Conservation (phyloP, 2,797 vertebrate genomes). For the Lateolabrax maculatus region DNA sequence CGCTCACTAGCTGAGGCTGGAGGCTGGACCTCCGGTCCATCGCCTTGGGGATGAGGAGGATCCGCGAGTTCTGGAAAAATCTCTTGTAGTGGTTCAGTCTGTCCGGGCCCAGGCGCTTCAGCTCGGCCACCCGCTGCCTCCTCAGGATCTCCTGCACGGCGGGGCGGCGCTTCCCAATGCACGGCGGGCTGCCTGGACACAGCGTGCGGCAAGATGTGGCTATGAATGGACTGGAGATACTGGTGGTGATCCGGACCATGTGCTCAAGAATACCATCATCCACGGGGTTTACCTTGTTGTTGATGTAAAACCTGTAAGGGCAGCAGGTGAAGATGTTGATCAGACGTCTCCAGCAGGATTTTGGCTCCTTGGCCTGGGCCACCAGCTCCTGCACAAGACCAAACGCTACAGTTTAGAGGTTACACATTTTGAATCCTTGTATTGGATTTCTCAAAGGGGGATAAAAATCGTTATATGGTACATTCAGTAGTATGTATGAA, state of each 20-base stretch:
- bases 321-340: conserved; percentile 80
- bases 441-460: background rate
- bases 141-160: conserved; percentile 93
- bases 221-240: conserved; percentile 89
- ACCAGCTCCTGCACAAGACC: conserved; percentile 81
- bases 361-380: conserved; percentile 83
- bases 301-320: conserved; percentile 76
- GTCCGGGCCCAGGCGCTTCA: conserved; percentile 81
- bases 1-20: conserved; percentile 77
- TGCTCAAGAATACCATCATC: conserved; percentile 92
- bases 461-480: background rate
- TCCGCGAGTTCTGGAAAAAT: conserved; percentile 87
- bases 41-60: conserved; percentile 81
- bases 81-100: conserved; percentile 84
- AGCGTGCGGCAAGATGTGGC: conserved; percentile 90
- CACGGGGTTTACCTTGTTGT: conserved; percentile 81
- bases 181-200: conserved; percentile 90
- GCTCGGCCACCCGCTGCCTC: conserved; percentile 80
- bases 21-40: conserved; percentile 86
- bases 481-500: background rate
- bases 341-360: conserved; percentile 86
- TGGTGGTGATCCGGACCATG: conserved; percentile 94
- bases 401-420: background rate
- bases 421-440: background rate
- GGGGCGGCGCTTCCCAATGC: conserved; percentile 89